These are phyloP conservation scores for Furnarius figulus DNA, from an alignment of 2,113 vertebrate genomes.

Conservation along the genomic window DNA sequence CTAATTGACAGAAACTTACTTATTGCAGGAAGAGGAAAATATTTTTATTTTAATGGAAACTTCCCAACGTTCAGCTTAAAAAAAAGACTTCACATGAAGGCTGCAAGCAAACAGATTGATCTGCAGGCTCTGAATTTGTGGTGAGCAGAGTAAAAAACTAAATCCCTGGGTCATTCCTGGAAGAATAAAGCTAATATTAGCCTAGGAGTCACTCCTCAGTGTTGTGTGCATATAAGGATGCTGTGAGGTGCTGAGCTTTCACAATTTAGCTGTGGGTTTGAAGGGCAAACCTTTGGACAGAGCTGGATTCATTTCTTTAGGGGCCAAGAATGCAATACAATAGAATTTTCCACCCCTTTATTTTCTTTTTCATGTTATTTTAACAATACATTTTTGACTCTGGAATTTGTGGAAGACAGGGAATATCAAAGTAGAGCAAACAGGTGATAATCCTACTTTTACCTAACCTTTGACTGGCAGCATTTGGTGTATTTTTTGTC, in stretches of 20 bases:
- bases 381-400: neutral
- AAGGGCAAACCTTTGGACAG: neutral
- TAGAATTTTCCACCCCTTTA: rapidly evolving
- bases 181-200: neutral
- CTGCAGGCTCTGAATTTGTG: neutral
- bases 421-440: neutral
- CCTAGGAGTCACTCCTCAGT: neutral
- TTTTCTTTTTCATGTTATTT: neutral
- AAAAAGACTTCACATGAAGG: neutral
- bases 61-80: neutral
- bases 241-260: neutral
- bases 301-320: neutral
- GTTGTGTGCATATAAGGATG: neutral
- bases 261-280: neutral
- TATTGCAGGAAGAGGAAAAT: neutral
- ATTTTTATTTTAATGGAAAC: neutral
- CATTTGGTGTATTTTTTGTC: neutral
- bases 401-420: neutral
- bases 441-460: neutral
- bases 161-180: neutral
- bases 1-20: neutral
- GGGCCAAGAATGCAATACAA: neutral
- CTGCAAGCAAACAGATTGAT: neutral
- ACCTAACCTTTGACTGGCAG: neutral
- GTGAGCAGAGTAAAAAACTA: neutral